These are phyloP conservation scores for Psilanteris sp. DNA, from an alignment of 1,140 invertebrate species.

Conservation along the genomic window DNA sequence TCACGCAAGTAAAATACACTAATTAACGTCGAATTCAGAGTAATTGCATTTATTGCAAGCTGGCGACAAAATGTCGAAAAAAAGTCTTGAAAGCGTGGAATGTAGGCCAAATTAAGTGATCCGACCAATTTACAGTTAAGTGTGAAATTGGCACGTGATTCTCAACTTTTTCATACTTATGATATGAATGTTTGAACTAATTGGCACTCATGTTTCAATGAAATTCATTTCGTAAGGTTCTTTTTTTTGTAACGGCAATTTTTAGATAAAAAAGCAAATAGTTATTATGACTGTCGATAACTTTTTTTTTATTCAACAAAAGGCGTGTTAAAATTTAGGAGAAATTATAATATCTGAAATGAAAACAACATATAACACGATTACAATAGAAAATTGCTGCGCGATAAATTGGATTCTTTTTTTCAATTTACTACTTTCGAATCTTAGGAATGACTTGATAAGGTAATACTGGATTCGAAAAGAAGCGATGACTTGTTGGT, in stretches of 20 bases:
- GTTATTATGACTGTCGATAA: no score
- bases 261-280: constrained; percentile 2
- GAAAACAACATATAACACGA: constrained; percentile 1
- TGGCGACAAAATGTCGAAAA: neutral
- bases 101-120: constrained; percentile 55
- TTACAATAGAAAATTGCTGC: constrained; percentile 8
- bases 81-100: constrained; percentile 29
- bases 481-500: constrained; percentile 37
- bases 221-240: constrained; percentile 11
- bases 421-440: constrained; percentile 37
- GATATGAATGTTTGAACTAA: constrained; percentile 46
- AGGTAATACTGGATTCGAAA: constrained; percentile 24
- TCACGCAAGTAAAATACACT: neutral
- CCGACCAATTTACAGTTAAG: constrained; percentile 36
- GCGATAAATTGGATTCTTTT: constrained; percentile 25
- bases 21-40: constrained; percentile 26
- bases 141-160: constrained; percentile 44
- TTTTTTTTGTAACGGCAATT: neutral
- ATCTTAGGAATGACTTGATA: constrained; percentile 28
- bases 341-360: neutral
- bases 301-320: neutral
- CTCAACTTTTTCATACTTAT: constrained; percentile 22
- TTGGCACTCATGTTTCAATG: constrained; percentile 38
- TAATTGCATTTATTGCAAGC: constrained; percentile 13
- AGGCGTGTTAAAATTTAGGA: no score